These are phyloP conservation scores for Centrocercus urophasianus DNA, from an alignment of 2,113 vertebrate genomes.

Conservation along the genomic window DNA sequence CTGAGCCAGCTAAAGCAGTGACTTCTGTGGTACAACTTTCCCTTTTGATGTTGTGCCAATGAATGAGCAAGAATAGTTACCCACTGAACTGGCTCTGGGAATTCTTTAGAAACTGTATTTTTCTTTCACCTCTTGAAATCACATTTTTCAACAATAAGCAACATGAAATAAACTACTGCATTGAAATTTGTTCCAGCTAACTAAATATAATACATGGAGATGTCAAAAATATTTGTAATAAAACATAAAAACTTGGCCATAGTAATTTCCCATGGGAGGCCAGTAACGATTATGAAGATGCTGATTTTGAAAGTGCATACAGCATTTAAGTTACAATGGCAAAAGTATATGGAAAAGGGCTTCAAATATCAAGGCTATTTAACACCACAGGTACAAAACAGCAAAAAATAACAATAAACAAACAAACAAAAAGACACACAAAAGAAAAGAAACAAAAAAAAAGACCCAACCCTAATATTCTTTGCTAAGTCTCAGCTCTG, in stretches of 20 bases:
- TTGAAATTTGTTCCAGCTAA: neutral
- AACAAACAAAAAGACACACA: neutral
- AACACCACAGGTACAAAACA: neutral
- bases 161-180: neutral
- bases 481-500: neutral
- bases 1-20: neutral
- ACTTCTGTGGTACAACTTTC: neutral
- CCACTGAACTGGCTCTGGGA: neutral
- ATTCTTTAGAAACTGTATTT: neutral
- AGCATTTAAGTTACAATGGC: neutral
- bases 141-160: neutral
- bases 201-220: neutral
- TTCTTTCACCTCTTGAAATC: neutral
- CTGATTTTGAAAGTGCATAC: neutral
- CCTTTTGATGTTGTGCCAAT: neutral
- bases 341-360: neutral
- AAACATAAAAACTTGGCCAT: neutral
- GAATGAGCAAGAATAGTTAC: neutral
- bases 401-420: neutral
- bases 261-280: neutral
- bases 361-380: neutral
- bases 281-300: neutral
- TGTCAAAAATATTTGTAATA: neutral
- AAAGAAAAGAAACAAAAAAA: too few species aligned
- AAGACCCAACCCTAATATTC: too few species aligned